Conservation (phyloP, 2,888 invertebrate genomes). For the Philhelius pedissequus region DNA sequence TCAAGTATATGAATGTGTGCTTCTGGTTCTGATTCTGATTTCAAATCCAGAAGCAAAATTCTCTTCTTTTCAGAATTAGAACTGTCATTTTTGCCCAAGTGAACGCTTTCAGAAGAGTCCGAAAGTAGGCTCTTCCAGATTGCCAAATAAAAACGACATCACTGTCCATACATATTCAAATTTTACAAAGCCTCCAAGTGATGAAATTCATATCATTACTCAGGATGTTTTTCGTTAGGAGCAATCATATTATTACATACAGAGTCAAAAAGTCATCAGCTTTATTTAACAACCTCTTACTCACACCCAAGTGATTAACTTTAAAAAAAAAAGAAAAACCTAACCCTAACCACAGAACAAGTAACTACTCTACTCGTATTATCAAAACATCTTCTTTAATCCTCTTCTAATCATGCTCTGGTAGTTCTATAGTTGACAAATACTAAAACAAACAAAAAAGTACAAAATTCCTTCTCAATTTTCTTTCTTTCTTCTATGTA, state of each 20-base stretch:
- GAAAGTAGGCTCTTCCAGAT: too few species aligned
- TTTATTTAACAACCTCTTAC: conserved; percentile 1
- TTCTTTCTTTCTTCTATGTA: neutral
- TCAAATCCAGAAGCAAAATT: too few species aligned
- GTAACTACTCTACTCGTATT: neutral
- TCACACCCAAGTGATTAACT: conserved; percentile 5
- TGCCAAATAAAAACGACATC: too few species aligned
- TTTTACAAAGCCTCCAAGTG: too few species aligned
- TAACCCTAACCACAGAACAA: neutral
- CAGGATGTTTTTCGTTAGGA: neutral
- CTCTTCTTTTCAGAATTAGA: too few species aligned
- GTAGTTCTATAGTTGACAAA: conserved; percentile 37
- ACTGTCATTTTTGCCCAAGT: too few species aligned
- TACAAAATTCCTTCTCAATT: neutral
- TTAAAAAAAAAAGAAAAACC: neutral
- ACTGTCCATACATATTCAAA: too few species aligned
- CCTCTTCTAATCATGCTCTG: conserved; percentile 42
- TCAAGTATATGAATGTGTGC: too few species aligned
- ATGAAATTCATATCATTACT: neutral
- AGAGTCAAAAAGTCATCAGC: neutral
- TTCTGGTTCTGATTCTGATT: too few species aligned
- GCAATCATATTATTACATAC: neutral
- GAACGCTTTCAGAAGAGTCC: too few species aligned
- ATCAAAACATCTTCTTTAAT: neutral
- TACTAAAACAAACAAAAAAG: too few species aligned